Evolutionary conservation across 2,113 vertebrate species (phyloP), one percentile per base, ranked within the genome.

Genomic region (Caretta caretta): DNA sequence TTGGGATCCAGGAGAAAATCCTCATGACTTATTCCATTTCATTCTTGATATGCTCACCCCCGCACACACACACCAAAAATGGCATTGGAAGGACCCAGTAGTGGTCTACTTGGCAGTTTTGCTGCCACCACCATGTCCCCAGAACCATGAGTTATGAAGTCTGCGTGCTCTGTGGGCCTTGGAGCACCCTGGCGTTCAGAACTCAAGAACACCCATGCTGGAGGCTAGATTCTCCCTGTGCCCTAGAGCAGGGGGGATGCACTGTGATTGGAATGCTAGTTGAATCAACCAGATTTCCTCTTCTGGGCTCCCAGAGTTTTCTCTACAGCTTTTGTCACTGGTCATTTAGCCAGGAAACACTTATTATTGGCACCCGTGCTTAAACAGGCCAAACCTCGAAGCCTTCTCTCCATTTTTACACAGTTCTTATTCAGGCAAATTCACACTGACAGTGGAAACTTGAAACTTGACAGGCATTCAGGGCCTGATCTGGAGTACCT

Each of bases 361-460:
- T 87, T 91, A 49, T 56, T 93, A 48, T 78, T 35, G 87, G 84
- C 72, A 94, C 25, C 96, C 87, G 9, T 80, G 96, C 89, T 72
- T 93, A 91, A 94, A 97, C 96, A 97, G 90, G 96, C 81, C 83
- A 95, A 92, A 95, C 72, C 38, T 0, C 25, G 95, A 84, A 46
- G 76, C 57, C 88, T 95, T 54, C 57, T 22, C 92, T 83, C 83
- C 10, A 25, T 90, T 91, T 94, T 95, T 53, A 94, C 1, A 5
- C 38, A 42, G 46, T n/a, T 53, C 19, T 86, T 65, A 90, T 57
- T 83, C 85, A 90, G 78, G 57, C 9, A 1, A 92, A 86, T 96
- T 97, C 90, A 92, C 93, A 97, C 86, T 4, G 0, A 96, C 96
- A 97, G 96, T 97, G 97, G 92, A 50, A 91, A n/a, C 46, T 84